Conservation (phyloP, 2,113 vertebrate genomes). For the Neopipo cinnamomea region DNA sequence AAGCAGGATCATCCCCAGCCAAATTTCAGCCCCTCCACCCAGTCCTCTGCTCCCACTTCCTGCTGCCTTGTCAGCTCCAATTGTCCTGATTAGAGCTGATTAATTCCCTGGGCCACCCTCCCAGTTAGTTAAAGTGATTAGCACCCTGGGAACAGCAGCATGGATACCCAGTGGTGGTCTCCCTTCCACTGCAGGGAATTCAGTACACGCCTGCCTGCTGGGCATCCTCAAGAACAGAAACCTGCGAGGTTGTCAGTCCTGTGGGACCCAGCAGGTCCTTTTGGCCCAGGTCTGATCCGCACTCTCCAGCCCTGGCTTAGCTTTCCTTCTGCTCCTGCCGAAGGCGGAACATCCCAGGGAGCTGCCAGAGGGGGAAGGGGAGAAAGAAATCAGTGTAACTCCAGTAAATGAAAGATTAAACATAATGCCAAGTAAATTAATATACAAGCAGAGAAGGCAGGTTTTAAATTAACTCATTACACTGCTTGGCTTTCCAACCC, state of each 20-base stretch:
- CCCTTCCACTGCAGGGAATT: fast-evolving
- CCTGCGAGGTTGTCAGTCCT: not conserved
- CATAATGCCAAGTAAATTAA: slow-evolving; percentile 35
- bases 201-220: fast-evolving
- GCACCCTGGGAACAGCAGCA: not conserved
- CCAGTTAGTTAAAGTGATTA: not conserved
- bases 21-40: not conserved
- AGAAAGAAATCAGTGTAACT: not conserved
- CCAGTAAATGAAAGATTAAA: slow-evolving; percentile 28
- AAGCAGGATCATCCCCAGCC: not conserved
- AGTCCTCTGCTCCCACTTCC: not conserved
- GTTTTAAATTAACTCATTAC: slow-evolving; percentile 42
- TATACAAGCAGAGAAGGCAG: not conserved
- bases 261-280: not conserved
- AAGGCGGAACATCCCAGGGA: not conserved
- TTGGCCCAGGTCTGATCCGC: not conserved
- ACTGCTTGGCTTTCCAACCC: slow-evolving; percentile 1
- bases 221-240: not conserved
- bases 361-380: not conserved
- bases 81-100: not conserved
- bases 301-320: not conserved
- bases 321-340: not conserved
- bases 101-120: not conserved
- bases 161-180: not conserved
- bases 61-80: not conserved